Percentiles rank a stretch among this genome's conserved stretches.
Conservation (phyloP, 35 echinoderm and acorn worm species). For the Ophiothrix spiculata region DNA sequence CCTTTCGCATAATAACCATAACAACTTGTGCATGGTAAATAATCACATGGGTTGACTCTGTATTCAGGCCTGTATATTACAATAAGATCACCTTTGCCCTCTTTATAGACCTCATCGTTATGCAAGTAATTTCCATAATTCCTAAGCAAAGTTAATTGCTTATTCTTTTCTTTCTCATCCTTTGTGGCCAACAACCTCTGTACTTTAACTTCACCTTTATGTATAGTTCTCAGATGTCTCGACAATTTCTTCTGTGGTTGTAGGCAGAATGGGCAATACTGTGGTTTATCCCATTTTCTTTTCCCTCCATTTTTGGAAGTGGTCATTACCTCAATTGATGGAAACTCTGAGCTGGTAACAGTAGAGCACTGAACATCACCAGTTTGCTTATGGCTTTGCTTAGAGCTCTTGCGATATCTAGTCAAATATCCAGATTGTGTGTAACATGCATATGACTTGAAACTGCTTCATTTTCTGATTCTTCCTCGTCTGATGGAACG, state of each 20-base stretch:
- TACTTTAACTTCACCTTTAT: slow-evolving; percentile 35
- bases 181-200: slow-evolving; percentile 22
- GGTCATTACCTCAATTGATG: not conserved
- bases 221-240: slow-evolving; percentile 26
- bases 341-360: no score
- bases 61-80: slow-evolving; percentile 23
- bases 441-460: no score
- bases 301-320: slow-evolving; percentile 32
- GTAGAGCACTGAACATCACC: no score
- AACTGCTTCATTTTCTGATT: no score
- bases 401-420: no score
- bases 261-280: slow-evolving; percentile 43
- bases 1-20: slow-evolving; percentile 38
- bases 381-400: no score
- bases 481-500: no score
- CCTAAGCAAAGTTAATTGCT: slow-evolving; percentile 27
- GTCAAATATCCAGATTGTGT: no score
- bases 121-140: slow-evolving; percentile 44
- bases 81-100: slow-evolving; percentile 27
- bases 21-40: slow-evolving; percentile 46
- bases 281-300: slow-evolving; percentile 32
- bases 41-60: slow-evolving; percentile 20
- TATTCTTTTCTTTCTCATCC: slow-evolving; percentile 22
- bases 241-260: slow-evolving; percentile 47
- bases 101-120: slow-evolving; percentile 41